These are phyloP conservation scores for Rhorus exstirpatorius DNA, from an alignment of 2,888 invertebrate genomes.

Conservation along the genomic window DNA sequence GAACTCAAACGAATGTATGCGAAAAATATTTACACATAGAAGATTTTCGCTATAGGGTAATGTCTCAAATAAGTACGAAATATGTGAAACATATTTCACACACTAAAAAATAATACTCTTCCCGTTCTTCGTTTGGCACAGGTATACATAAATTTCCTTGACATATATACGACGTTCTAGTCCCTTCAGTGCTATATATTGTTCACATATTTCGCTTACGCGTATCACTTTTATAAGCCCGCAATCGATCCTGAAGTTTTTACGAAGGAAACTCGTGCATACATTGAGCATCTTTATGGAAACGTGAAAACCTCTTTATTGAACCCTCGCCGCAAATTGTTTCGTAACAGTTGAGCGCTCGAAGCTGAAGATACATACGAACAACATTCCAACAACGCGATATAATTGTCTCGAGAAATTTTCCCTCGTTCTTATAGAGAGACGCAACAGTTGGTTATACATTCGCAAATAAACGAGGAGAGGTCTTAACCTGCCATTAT, in stretches of 20 bases:
- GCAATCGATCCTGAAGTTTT: neutral
- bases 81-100: neutral
- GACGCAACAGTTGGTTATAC: neutral
- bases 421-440: neutral
- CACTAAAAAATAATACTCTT: neutral
- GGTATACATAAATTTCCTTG: neutral
- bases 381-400: neutral
- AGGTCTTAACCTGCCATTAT: neutral
- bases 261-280: neutral
- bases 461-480: neutral
- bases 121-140: neutral
- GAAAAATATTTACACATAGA: neutral
- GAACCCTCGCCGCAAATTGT: conserved; percentile 6
- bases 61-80: neutral
- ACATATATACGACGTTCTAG: neutral
- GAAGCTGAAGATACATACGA: neutral
- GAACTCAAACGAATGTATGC: conserved; percentile 8
- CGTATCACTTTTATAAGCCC: neutral
- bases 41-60: neutral
- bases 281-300: neutral
- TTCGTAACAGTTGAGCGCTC: conserved; percentile 31
- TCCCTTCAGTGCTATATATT: neutral
- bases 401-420: conserved; percentile 5
- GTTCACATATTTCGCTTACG: neutral
- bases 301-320: neutral